phyloP scores from a whole-genome alignment of 2,797 vertebrate species.

The Catamblyrhynchus diadema region DNA sequence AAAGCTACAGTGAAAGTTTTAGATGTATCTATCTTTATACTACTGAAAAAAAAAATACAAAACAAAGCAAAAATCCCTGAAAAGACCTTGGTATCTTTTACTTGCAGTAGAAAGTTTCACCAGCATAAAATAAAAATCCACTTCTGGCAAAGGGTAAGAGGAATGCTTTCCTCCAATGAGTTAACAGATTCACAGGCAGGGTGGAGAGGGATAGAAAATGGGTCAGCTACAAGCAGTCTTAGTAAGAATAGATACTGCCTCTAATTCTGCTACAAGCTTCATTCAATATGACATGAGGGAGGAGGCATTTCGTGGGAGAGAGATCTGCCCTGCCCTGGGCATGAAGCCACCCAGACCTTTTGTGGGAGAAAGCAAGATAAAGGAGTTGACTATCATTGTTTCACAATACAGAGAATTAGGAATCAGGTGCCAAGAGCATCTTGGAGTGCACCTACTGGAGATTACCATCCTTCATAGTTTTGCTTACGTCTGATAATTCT shows the following conservation, averaged over 20 bases:
- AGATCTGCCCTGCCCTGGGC: background rate
- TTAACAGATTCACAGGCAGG: background rate
- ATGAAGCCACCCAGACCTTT: background rate
- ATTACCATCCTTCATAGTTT: background rate
- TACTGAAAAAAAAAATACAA: background rate
- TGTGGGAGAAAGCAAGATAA: background rate
- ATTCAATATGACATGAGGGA: background rate
- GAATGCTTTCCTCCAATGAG: background rate
- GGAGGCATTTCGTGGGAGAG: background rate
- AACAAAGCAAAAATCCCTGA: rapidly evolving
- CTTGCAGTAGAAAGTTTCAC: background rate
- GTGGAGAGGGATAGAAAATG: background rate
- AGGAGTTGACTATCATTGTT: background rate
- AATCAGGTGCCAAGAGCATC: background rate
- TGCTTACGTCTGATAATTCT: background rate
- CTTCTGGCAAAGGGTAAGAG: background rate
- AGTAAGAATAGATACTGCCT: background rate
- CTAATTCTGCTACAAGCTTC: background rate
- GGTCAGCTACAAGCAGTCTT: background rate
- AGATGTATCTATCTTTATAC: background rate
- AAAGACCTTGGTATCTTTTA: background rate
- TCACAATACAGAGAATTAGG: background rate
- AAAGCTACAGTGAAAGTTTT: background rate
- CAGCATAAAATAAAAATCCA: background rate
- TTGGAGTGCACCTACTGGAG: background rate